Evolutionary conservation across 2,113 vertebrate species (phyloP).

Genomic region (Zapornia atra): DNA sequence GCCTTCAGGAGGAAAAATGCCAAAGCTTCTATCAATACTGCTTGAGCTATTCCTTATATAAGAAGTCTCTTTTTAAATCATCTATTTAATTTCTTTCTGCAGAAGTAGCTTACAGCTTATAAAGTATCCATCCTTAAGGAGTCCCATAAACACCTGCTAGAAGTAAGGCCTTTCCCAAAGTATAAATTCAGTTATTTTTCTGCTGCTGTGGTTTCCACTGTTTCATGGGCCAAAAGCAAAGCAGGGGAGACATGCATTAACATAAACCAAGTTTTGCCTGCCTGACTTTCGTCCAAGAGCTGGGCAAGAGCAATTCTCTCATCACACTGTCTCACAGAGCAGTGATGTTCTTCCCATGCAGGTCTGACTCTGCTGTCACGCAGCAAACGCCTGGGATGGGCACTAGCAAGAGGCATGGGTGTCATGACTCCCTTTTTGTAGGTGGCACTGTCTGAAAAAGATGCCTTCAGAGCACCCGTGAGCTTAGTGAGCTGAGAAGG

Average conservation of each 20-base stretch:
- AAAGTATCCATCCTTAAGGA: background rate
- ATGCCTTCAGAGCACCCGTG: background rate
- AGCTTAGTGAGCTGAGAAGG: background rate
- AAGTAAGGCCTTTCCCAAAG: background rate
- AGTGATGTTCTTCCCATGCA: accelerated
- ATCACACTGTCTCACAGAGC: background rate
- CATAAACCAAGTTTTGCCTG: background rate
- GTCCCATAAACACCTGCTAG: background rate
- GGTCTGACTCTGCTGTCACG: background rate
- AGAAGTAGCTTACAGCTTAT: background rate
- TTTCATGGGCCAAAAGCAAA: background rate
- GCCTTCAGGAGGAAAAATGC: background rate
- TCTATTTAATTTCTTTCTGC: background rate
- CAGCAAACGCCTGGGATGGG: background rate
- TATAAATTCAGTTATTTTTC: background rate
- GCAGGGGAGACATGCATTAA: background rate
- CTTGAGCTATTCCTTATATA: background rate
- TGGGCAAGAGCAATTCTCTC: background rate
- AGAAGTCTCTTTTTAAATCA: background rate
- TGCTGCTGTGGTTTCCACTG: background rate
- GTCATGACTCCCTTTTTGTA: background rate
- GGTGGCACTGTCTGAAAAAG: background rate
- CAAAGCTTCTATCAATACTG: background rate
- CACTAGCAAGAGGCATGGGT: background rate
- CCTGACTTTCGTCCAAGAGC: conserved; percentile 32